These are phyloP conservation scores for Sitophilus oryzae DNA, from an alignment of 1,140 invertebrate species.

Conservation along the genomic window DNA sequence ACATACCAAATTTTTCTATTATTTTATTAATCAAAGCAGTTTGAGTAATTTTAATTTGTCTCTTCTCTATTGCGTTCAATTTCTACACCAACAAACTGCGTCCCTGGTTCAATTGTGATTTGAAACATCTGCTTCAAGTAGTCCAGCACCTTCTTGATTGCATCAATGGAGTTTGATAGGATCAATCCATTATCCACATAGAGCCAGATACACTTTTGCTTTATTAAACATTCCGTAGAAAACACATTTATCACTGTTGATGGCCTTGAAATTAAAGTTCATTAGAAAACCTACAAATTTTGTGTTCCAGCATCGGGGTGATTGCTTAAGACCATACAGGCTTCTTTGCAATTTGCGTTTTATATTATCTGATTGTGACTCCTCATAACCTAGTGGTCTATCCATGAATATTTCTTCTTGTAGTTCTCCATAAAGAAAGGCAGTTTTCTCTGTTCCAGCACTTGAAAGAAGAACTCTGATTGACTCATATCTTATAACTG, in stretches of 20 bases:
- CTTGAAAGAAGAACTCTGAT: constrained; percentile 28
- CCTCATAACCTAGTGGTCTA: constrained; percentile 41
- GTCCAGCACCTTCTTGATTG: background rate
- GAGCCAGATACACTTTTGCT: background rate
- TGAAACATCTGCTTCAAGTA: constrained; percentile 10
- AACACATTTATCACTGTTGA: too few relatives aligned
- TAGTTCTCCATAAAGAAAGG: constrained; percentile 44
- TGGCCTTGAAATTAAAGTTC: constrained; percentile 1
- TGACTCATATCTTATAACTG: constrained; percentile 36
- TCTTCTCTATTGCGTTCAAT: constrained; percentile 4
- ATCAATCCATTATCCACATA: constrained; percentile 18
- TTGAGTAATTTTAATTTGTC: constrained; percentile 13
- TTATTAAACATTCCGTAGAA: background rate
- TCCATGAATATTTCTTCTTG: constrained; percentile 39
- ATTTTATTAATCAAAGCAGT: constrained; percentile 10
- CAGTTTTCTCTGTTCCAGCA: constrained; percentile 34
- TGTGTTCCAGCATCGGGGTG: constrained; percentile 44
- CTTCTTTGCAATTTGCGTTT: constrained; percentile 36
- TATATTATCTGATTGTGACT: constrained; percentile 14
- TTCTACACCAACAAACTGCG: constrained; percentile 11
- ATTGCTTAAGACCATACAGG: constrained; percentile 47
- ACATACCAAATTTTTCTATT: constrained; percentile 19
- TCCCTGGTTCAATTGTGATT: constrained; percentile 5
- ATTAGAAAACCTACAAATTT: constrained; percentile 17
- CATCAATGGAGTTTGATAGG: constrained; percentile 1